A percentile compares a stretch with the other conserved stretches of the same genome.
phyloP scores from a whole-genome alignment of 2,888 invertebrate species.

The Cryptocheilus praepositus region DNA sequence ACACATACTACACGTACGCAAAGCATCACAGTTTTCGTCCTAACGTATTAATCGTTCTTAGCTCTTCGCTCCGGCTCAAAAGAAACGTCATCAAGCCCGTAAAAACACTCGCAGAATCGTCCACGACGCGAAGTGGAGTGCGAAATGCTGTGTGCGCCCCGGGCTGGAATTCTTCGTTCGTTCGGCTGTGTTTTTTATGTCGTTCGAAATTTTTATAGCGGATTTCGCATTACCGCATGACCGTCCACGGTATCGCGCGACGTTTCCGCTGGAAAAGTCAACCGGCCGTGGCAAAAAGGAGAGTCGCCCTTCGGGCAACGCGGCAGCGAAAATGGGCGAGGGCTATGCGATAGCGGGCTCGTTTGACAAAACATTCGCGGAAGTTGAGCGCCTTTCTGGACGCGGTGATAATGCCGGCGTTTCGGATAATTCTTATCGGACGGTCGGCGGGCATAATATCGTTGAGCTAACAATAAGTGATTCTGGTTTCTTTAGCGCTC shows the following conservation, averaged over 20 bases:
- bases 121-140: too few species aligned
- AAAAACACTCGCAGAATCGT: too few species aligned
- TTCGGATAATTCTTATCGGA: conserved; percentile 55
- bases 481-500: conserved; percentile 23
- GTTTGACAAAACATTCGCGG: conserved; percentile 65
- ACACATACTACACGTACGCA: too few species aligned
- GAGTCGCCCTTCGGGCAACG: conserved; percentile 15
- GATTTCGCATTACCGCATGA: too few species aligned
- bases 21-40: too few species aligned
- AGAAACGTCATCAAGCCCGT: too few species aligned
- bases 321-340: conserved; percentile 30
- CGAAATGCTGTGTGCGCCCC: too few species aligned
- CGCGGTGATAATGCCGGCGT: conserved; percentile 12
- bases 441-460: conserved; percentile 47
- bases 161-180: too few species aligned
- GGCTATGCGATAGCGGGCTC: conserved; percentile 61
- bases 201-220: too few species aligned
- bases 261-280: conserved; percentile 32
- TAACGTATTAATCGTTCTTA: too few species aligned
- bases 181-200: too few species aligned
- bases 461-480: conserved; percentile 46
- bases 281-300: conserved; percentile 23
- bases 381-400: conserved; percentile 61
- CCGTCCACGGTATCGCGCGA: conserved; percentile 20
- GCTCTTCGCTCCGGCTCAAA: too few species aligned